These are phyloP conservation scores for Conopomorpha cramerella DNA, from an alignment of 1,140 invertebrate genomes.

Conservation along the genomic window DNA sequence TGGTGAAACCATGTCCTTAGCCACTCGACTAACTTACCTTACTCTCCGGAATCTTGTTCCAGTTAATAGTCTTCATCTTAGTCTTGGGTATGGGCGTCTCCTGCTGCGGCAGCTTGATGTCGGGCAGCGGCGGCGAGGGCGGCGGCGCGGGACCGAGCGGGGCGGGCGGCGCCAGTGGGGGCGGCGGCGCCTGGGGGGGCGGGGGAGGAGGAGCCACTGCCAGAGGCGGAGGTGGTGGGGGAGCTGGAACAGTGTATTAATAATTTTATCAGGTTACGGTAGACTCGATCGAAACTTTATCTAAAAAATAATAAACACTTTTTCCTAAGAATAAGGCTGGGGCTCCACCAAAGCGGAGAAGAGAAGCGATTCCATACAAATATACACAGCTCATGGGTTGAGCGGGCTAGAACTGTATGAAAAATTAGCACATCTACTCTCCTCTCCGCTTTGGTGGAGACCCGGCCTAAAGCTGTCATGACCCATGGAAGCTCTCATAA, in stretches of 20 bases:
- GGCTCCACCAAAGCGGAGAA: too few species aligned
- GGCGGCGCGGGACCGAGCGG: slow-evolving; percentile 35
- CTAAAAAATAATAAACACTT: not conserved
- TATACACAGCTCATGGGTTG: too few species aligned
- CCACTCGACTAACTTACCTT: slow-evolving; percentile 68
- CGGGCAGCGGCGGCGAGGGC: slow-evolving; percentile 71
- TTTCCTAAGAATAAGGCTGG: too few species aligned
- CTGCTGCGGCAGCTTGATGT: slow-evolving; percentile 80
- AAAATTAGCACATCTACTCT: too few species aligned
- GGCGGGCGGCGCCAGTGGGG: slow-evolving; percentile 26
- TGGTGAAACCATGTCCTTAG: too few species aligned
- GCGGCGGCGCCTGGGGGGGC: slow-evolving; percentile 17
- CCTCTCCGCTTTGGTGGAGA: too few species aligned
- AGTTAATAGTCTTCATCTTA: slow-evolving; percentile 95
- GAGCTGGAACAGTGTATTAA: not conserved
- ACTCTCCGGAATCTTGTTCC: slow-evolving; percentile 90
- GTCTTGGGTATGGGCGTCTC: slow-evolving; percentile 85
- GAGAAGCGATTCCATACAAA: too few species aligned
- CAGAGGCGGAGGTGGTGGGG: slow-evolving; percentile 55
- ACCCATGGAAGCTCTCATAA: too few species aligned
- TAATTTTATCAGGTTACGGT: too few species aligned
- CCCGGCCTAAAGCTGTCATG: too few species aligned
- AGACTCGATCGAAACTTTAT: too few species aligned
- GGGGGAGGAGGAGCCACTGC: slow-evolving; percentile 35
- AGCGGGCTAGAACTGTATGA: too few species aligned